Conservation (phyloP, 2,797 vertebrate genomes). For the Sarcoramphus papa region DNA sequence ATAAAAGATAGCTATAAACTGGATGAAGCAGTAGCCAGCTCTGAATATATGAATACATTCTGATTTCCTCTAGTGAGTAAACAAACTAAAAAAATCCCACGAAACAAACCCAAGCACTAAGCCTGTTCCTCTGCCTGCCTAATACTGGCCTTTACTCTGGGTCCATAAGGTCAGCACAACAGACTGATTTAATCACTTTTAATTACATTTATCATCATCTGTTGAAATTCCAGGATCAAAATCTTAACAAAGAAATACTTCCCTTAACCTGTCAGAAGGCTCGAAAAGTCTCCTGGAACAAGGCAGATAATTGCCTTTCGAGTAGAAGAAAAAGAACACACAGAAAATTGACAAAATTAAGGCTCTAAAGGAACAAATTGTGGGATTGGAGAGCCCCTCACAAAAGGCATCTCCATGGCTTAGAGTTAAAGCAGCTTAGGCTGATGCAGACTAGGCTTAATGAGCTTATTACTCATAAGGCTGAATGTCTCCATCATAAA, state of each 20-base stretch:
- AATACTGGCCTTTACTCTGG: not conserved
- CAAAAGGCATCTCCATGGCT: not conserved
- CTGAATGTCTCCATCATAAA: conserved; percentile 22
- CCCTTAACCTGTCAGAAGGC: not conserved
- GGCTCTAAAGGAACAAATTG: not conserved
- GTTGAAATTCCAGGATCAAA: not conserved
- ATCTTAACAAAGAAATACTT: not conserved
- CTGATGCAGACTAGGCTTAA: not conserved
- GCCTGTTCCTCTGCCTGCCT: not conserved
- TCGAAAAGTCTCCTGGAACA: not conserved
- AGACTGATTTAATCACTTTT: not conserved
- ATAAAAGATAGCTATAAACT: not conserved
- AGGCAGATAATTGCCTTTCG: not conserved
- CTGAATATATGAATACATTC: not conserved
- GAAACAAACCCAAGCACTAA: not conserved
- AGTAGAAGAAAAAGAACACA: not conserved
- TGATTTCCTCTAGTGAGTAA: not conserved
- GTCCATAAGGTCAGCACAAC: not conserved
- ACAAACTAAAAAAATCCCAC: not conserved
- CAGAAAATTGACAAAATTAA: not conserved
- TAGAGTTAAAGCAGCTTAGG: conserved; percentile 12
- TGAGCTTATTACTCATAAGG: conserved; percentile 23
- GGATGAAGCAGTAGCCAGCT: not conserved
- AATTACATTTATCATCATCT: not conserved
- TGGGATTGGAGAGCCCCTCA: not conserved